Conservation (phyloP, 2,888 invertebrate species). For the Trachelus stipa region DNA sequence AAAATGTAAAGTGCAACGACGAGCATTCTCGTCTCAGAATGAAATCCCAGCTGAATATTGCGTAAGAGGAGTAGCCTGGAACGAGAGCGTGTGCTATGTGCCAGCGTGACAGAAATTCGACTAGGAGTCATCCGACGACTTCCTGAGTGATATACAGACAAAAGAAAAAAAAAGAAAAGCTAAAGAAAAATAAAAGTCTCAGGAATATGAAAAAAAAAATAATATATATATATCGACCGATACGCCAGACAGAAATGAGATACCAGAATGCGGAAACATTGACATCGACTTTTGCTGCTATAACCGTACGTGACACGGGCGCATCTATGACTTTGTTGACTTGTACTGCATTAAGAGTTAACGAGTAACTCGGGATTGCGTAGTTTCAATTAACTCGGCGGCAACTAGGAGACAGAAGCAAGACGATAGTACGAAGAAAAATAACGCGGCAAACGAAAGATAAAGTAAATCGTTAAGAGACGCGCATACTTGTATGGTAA, state of each 20-base stretch:
- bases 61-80: background rate
- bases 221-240: background rate
- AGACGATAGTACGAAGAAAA: constrained; percentile 10
- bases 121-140: background rate
- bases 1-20: background rate
- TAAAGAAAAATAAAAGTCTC: background rate
- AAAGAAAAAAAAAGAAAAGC: background rate
- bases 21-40: background rate
- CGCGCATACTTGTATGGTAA: constrained; percentile 16
- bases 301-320: constrained; percentile 38
- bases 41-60: background rate
- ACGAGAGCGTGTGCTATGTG: background rate
- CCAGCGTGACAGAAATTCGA: background rate
- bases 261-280: constrained; percentile 53
- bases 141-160: background rate
- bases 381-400: background rate
- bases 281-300: constrained; percentile 32
- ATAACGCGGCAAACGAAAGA: background rate
- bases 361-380: background rate
- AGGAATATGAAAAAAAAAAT: background rate
- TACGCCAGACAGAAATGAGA: constrained; percentile 38
- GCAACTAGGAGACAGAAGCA: background rate
- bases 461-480: constrained; percentile 28
- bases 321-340: constrained; percentile 22
- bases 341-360: background rate